Evolutionary conservation across 2,797 vertebrate species (phyloP).

Genomic region (Helostoma temminkii): DNA sequence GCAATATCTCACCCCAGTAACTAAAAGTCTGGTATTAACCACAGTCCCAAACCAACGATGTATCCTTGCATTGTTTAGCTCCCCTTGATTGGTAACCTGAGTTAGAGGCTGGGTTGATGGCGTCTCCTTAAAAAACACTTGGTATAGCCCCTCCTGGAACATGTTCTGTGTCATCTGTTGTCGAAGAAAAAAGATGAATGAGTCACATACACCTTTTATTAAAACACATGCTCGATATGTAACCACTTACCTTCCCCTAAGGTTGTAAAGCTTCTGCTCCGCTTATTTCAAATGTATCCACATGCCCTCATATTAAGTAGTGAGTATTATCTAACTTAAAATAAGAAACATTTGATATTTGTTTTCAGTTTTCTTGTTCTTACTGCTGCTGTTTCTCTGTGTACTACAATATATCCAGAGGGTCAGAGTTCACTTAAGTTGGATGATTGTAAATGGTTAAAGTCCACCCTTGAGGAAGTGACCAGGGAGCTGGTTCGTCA

Average conservation of each 20-base stretch:
- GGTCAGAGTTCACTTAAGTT: conserved; percentile 67
- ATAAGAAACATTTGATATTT: conserved; percentile 1
- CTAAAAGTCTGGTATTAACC: conserved; percentile 79
- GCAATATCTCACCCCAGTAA: conserved; percentile 75
- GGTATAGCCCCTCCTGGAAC: conserved; percentile 85
- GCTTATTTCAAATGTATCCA: conserved; percentile 18
- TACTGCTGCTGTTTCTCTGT: conserved; percentile 18
- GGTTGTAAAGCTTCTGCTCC: conserved; percentile 7
- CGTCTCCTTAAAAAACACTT: conserved; percentile 79
- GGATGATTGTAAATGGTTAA: conserved; percentile 55
- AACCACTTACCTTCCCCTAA: conserved; percentile 50
- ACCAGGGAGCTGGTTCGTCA: conserved; percentile 27
- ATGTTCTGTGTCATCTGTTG: conserved; percentile 82
- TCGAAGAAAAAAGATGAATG: background rate
- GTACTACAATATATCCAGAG: background rate
- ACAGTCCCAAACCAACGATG: conserved; percentile 83
- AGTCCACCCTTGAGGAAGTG: conserved; percentile 61
- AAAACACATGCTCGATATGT: conserved; percentile 1
- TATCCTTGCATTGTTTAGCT: conserved; percentile 74
- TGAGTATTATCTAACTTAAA: background rate
- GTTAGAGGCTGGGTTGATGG: conserved; percentile 13
- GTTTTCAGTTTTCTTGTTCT: conserved; percentile 20
- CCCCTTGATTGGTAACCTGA: conserved; percentile 20
- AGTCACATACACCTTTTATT: background rate
- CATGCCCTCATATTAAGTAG: conserved; percentile 20